Evolutionary conservation across 2,113 vertebrate species (phyloP).

Genomic region (Perognathus longimembris): DNA sequence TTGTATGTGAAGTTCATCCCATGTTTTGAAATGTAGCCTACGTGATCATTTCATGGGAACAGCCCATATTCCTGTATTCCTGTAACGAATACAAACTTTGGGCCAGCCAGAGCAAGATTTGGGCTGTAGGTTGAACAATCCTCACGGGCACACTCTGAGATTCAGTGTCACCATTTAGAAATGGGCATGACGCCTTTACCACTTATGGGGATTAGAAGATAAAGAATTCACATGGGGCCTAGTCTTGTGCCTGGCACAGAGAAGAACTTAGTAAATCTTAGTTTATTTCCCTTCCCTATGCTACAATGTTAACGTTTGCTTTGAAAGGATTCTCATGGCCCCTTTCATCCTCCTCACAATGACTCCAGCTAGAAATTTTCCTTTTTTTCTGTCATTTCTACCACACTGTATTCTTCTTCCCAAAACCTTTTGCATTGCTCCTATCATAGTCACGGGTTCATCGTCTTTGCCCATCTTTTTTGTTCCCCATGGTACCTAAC

Average conservation of each 20-base stretch:
- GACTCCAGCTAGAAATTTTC: not conserved
- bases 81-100: not conserved
- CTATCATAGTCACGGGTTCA: not conserved
- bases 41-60: not conserved
- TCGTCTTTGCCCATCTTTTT: not conserved
- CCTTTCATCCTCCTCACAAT: not conserved
- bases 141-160: not conserved
- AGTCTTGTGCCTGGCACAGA: not conserved
- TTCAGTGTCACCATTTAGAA: not conserved
- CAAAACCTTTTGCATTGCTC: not conserved
- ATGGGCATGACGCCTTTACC: not conserved
- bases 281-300: not conserved
- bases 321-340: not conserved
- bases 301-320: not conserved
- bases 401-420: not conserved
- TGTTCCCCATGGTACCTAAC: not conserved
- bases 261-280: not conserved
- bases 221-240: not conserved
- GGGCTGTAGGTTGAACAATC: not conserved
- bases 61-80: not conserved
- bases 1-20: not conserved
- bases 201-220: not conserved
- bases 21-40: not conserved
- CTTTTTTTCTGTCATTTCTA: not conserved
- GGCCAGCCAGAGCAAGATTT: not conserved